Percentiles rank a stretch among this genome's conserved stretches.
Evolutionary conservation across 2,113 vertebrate genomes (phyloP).

Genomic region (Micromys minutus): DNA sequence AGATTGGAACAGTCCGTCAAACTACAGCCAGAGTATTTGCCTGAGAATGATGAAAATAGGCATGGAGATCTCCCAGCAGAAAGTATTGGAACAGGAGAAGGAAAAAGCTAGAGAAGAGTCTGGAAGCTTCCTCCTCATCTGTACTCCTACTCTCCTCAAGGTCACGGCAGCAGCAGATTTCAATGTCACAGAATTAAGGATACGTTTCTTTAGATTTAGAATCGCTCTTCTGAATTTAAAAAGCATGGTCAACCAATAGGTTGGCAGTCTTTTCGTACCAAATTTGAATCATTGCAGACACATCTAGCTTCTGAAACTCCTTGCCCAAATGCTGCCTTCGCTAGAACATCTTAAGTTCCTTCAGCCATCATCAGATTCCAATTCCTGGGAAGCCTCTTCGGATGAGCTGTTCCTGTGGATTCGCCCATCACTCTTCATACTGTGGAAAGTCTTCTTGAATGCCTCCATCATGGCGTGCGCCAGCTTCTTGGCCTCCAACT

Average conservation of each 20-base stretch:
- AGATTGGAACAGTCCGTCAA: constrained; percentile 74
- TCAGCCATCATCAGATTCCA: constrained; percentile 94
- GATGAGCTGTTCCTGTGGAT: constrained; percentile 96
- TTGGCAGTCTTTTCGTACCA: constrained; percentile 85
- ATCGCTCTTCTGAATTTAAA: constrained; percentile 86
- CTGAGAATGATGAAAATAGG: constrained; percentile 47
- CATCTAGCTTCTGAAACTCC: constrained; percentile 83
- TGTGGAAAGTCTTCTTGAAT: constrained; percentile 99
- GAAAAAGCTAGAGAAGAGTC: background rate
- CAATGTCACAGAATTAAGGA: constrained; percentile 84
- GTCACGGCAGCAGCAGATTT: constrained; percentile 88
- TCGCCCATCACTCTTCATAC: constrained; percentile 97
- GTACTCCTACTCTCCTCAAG: constrained; percentile 72
- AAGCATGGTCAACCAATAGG: constrained; percentile 84
- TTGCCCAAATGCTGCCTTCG: constrained; percentile 81
- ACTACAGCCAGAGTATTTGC: constrained; percentile 45
- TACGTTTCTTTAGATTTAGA: constrained; percentile 86
- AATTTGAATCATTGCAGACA: constrained; percentile 81
- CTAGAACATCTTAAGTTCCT: constrained; percentile 59
- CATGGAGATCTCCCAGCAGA: constrained; percentile 44
- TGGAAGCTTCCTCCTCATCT: constrained; percentile 68
- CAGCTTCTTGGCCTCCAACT: constrained; percentile 98
- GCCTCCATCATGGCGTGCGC: constrained; percentile 99
- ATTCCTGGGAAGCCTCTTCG: constrained; percentile 93
- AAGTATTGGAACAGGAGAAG: constrained; percentile 38